Percentiles rank a stretch among this genome's conserved stretches.
Evolutionary conservation across 2,113 vertebrate species (phyloP).

Genomic region (Plecotus auritus): DNA sequence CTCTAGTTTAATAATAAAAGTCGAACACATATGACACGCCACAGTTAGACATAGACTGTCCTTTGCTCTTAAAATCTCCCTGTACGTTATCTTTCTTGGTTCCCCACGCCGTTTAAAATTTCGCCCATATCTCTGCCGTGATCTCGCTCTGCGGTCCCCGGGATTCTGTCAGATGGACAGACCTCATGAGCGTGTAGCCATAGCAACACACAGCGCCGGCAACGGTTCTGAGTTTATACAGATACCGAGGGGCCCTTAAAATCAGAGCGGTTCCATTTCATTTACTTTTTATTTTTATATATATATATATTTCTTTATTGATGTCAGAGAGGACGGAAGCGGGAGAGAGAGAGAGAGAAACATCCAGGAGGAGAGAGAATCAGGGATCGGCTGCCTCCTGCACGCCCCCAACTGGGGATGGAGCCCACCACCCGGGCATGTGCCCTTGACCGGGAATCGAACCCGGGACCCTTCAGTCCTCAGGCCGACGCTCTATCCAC

Average conservation of each 20-base stretch:
- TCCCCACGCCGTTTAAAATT: neutral
- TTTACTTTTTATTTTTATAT: too few species aligned
- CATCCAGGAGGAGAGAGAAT: too few species aligned
- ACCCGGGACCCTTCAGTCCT: too few species aligned
- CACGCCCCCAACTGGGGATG: too few species aligned
- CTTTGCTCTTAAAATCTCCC: neutral
- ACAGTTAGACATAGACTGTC: neutral
- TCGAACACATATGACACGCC: neutral
- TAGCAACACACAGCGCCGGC: neutral
- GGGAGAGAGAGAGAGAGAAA: too few species aligned
- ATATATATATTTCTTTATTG: too few species aligned
- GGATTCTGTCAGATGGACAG: neutral
- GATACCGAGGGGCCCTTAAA: neutral
- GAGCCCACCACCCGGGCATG: too few species aligned
- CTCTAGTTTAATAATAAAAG: neutral
- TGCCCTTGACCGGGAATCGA: too few species aligned
- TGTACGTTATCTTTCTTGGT: neutral
- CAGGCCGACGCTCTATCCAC: too few species aligned
- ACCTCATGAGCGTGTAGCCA: neutral
- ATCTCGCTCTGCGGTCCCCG: neutral
- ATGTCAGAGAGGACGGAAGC: too few species aligned
- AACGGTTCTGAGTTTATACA: neutral
- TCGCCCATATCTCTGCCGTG: neutral
- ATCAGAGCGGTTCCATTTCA: neutral
- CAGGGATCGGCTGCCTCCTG: too few species aligned